Evolutionary conservation across 2,888 invertebrate species (phyloP).

Genomic region (Sturmia bella): DNA sequence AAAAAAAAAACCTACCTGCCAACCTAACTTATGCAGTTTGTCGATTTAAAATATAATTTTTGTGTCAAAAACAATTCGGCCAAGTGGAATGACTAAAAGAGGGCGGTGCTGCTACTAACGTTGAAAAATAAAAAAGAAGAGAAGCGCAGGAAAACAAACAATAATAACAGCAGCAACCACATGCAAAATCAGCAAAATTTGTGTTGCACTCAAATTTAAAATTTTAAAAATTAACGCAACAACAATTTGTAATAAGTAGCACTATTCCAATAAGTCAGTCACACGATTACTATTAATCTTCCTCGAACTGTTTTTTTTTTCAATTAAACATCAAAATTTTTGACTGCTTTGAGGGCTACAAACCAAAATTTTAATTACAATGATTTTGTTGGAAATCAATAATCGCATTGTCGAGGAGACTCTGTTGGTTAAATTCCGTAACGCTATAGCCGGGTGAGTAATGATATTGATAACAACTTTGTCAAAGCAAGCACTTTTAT

Average conservation of each 20-base stretch:
- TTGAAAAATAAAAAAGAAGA: slow-evolving; percentile 65
- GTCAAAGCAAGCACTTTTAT: slow-evolving; percentile 18
- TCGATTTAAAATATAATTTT: slow-evolving; percentile 76
- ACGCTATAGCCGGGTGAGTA: slow-evolving; percentile 94
- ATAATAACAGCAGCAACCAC: slow-evolving; percentile 44
- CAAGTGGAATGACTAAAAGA: slow-evolving; percentile 62
- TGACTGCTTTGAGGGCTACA: slow-evolving; percentile 39
- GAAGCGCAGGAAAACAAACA: slow-evolving; percentile 70
- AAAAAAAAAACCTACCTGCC: slow-evolving; percentile 19
- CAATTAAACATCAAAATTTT: slow-evolving; percentile 18
- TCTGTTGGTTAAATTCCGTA: slow-evolving; percentile 96
- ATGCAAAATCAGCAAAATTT: slow-evolving; percentile 46
- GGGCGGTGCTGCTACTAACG: slow-evolving; percentile 72
- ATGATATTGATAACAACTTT: slow-evolving; percentile 49
- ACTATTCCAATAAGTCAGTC: slow-evolving; percentile 37
- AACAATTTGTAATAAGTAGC: not conserved
- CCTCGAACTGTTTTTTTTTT: slow-evolving; percentile 1
- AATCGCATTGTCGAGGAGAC: slow-evolving; percentile 99
- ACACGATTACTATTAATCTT: slow-evolving; percentile 32
- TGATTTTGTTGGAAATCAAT: slow-evolving; percentile 99
- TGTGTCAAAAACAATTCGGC: slow-evolving; percentile 41
- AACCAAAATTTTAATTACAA: slow-evolving; percentile 77
- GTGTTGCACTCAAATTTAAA: not conserved
- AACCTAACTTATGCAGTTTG: slow-evolving; percentile 72
- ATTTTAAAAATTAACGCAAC: slow-evolving; percentile 7